Evolutionary conservation across 37 sponge, comb jelly and placozoan genomes (phyloP), one percentile per base, ranked within the genome.

Genomic region (Chondrosia reniformis): DNA sequence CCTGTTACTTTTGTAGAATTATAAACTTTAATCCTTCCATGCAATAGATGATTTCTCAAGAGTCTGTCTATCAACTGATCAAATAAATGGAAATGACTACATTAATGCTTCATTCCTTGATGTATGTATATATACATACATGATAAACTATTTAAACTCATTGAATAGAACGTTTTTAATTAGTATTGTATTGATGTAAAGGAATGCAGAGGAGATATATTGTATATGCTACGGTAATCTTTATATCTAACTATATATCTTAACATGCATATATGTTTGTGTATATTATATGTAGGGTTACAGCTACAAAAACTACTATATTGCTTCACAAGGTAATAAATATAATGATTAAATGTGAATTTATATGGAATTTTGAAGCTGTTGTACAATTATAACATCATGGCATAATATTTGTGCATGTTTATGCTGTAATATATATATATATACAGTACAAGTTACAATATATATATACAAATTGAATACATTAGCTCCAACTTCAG

Each of bases 71-170:
- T 36, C 72, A 4, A 44, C 17, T 41, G 10, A 19, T 9, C n/a
- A 34, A 21, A 3, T n/a, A 17, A 25, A 69, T 2, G 72, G 72
- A 21, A 69, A 25, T 37, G 72, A 69, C 72, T 69, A 69, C 44
- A 69, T 69, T 44, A 69, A 69, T 69, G 72, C 72, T 25, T 69
- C 72, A 21, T 39, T 34, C 41, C n/a, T 69, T 69, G 72, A 69
- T 40, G 72, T 69, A 34, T 4, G 72, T 69, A 1, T 69, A 12
- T 3, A 49, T 49, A 49, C 15, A 49, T 49, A 49, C 15, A 15
- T n/a, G n/a, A n/a, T 49, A 49, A 19, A 49, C 52, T 15, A 49
- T 49, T 15, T 19, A 10, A 15, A 19, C 10, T 15, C 15, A 49
- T 49, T 10, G 52, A 15, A 15, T 19, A 10, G 15, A 19, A 15